phyloP scores from a whole-genome alignment of 2,113 vertebrate species.

The Chauna torquata region DNA sequence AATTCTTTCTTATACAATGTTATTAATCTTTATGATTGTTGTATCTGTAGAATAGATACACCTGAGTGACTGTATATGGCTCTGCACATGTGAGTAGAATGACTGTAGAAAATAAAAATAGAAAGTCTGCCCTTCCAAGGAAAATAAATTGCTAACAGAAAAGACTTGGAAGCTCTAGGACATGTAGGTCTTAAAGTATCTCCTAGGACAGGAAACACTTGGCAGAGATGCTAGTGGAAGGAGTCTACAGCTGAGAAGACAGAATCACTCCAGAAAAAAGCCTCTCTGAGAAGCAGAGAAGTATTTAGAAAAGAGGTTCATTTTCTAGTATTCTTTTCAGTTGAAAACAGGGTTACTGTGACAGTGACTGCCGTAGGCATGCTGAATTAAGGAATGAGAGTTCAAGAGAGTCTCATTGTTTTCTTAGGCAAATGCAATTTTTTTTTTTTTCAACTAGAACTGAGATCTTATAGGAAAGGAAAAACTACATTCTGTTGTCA shows the following conservation, averaged over 20 bases:
- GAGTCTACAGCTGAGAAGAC: background rate
- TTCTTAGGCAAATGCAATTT: background rate
- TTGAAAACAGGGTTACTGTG: background rate
- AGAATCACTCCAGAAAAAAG: background rate
- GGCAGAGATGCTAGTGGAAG: background rate
- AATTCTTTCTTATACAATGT: background rate
- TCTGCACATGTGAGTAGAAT: background rate
- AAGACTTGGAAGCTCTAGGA: background rate
- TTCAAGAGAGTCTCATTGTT: background rate
- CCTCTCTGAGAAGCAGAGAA: background rate
- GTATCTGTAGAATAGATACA: background rate
- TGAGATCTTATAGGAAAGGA: background rate
- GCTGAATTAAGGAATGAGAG: background rate
- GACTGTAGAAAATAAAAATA: background rate
- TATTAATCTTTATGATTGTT: background rate
- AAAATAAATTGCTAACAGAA: background rate
- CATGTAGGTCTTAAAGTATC: background rate
- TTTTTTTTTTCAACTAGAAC: background rate
- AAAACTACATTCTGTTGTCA: background rate
- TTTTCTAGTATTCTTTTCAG: background rate
- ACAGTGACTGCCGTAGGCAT: background rate
- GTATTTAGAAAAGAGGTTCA: background rate
- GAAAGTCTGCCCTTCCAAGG: background rate
- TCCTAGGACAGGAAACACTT: background rate
- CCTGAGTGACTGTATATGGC: background rate